Conservation (phyloP, 2,797 vertebrate species). For the Leptodactylus fallax region DNA sequence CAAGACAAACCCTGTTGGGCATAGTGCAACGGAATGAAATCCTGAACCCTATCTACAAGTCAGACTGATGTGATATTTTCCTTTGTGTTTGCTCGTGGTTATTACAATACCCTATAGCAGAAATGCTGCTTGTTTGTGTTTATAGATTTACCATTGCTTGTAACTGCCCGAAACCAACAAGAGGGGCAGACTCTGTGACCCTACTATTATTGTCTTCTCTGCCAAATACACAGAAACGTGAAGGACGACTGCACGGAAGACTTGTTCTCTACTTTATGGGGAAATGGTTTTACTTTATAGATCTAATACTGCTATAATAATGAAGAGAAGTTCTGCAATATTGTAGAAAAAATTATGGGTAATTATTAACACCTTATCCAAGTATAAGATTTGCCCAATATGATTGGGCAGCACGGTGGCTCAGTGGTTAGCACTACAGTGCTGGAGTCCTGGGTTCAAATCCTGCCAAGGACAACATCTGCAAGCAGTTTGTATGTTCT, state of each 20-base stretch:
- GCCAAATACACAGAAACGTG: constrained; percentile 19
- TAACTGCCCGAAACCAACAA: constrained; percentile 30
- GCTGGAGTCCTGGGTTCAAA: too few relatives aligned
- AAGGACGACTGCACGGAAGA: constrained; percentile 11
- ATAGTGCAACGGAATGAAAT: constrained; percentile 66
- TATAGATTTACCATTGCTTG: constrained; percentile 39
- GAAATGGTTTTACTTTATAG: neutral
- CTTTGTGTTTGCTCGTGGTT: constrained; percentile 63
- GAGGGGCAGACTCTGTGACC: constrained; percentile 12
- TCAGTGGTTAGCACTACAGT: too few relatives aligned
- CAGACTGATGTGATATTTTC: constrained; percentile 60
- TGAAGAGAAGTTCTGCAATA: neutral
- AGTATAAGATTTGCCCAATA: too few relatives aligned
- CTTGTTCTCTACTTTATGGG: neutral
- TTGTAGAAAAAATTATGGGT: neutral
- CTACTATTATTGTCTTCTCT: constrained; percentile 21
- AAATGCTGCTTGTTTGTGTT: constrained; percentile 35
- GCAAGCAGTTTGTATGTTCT: too few relatives aligned
- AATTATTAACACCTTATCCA: too few relatives aligned
- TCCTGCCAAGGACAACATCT: too few relatives aligned
- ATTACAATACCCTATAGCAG: constrained; percentile 63
- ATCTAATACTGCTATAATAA: neutral
- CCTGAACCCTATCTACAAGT: constrained; percentile 66
- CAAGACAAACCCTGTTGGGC: constrained; percentile 67
- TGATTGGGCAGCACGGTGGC: too few relatives aligned